A percentile compares a stretch with the other conserved stretches of the same genome.
Evolutionary conservation across 2,113 vertebrate genomes (phyloP).

Genomic region (Equus quagga): DNA sequence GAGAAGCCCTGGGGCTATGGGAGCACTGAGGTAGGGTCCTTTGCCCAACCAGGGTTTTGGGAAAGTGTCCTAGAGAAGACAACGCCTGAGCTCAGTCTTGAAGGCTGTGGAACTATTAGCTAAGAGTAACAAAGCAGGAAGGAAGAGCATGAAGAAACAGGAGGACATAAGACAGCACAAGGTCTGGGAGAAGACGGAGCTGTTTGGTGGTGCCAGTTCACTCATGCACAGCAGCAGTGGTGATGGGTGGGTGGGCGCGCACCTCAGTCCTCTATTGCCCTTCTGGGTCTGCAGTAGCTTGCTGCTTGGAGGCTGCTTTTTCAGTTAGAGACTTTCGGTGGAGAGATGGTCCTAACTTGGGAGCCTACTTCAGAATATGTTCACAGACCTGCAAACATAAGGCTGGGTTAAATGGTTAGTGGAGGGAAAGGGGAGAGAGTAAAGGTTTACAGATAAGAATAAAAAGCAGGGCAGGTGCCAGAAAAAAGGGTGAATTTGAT

Average conservation of each 20-base stretch:
- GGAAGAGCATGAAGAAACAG: background rate
- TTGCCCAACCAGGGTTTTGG: background rate
- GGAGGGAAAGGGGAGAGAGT: too few species aligned
- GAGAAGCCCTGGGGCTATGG: background rate
- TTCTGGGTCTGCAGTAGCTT: background rate
- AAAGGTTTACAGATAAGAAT: background rate
- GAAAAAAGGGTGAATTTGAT: background rate
- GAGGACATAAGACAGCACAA: rapidly evolving
- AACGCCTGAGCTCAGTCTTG: background rate
- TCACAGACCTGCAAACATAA: background rate
- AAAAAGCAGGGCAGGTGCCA: background rate
- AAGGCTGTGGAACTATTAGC: background rate
- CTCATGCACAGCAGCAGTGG: background rate
- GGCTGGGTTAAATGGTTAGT: background rate
- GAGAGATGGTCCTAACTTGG: background rate
- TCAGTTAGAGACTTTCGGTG: background rate
- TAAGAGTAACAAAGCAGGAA: background rate
- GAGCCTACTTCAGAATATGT: background rate
- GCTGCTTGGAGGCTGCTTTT: background rate
- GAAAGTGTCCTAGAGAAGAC: background rate
- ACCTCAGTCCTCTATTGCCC: too few species aligned
- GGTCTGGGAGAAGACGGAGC: background rate
- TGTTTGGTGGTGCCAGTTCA: rapidly evolving
- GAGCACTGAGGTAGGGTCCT: background rate
- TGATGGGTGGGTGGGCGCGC: rapidly evolving